phyloP scores from a whole-genome alignment of 2,113 vertebrate species.

The Ceuthmochares aereus region DNA sequence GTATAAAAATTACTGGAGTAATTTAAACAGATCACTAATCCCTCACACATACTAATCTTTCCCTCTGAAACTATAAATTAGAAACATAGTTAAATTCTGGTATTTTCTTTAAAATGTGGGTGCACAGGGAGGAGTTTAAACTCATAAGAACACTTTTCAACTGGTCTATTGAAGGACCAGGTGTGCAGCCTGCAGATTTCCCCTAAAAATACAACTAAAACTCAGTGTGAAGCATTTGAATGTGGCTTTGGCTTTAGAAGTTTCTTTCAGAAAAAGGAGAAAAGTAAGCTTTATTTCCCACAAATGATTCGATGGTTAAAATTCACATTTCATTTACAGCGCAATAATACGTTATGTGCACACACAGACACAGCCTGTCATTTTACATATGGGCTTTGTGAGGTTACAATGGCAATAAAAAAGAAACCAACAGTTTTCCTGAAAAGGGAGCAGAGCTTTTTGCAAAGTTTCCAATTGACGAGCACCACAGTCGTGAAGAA shows the following conservation, averaged over 20 bases:
- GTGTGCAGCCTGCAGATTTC: constrained; percentile 41
- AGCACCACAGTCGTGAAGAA: constrained; percentile 51
- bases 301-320: constrained; percentile 60
- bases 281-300: constrained; percentile 62
- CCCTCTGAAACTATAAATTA: constrained; percentile 31
- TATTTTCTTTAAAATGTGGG: constrained; percentile 34
- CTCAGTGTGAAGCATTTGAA: background rate
- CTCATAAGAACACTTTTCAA: constrained; percentile 44
- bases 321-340: constrained; percentile 55
- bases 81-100: constrained; percentile 16
- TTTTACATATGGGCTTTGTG: constrained; percentile 38
- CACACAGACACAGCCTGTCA: constrained; percentile 11
- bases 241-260: background rate
- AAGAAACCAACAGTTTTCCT: background rate
- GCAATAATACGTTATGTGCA: background rate
- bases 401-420: constrained; percentile 27
- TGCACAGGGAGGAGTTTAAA: constrained; percentile 34
- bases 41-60: constrained; percentile 40
- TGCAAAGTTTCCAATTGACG: constrained; percentile 60
- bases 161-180: background rate
- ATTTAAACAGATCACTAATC: constrained; percentile 37
- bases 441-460: constrained; percentile 41
- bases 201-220: background rate
- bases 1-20: background rate
- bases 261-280: background rate